Evolutionary conservation across 2,113 vertebrate genomes (phyloP).

Genomic region (Nothoprocta perdicaria): DNA sequence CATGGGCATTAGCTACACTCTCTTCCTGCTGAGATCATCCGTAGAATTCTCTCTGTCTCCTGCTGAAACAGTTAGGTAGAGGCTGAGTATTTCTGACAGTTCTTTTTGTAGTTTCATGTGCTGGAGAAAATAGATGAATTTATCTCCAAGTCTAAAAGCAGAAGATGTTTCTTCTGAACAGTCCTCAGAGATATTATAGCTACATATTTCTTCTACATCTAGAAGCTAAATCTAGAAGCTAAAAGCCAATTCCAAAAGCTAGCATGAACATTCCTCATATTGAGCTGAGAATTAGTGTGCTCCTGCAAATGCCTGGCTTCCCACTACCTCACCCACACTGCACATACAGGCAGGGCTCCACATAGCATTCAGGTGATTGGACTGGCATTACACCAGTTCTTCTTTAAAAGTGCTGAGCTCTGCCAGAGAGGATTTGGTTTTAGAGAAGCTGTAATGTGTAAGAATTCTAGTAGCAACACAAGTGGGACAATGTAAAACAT

Average conservation of each 20-base stretch:
- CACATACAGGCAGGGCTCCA: background rate
- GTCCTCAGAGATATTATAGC: background rate
- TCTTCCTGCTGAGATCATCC: background rate
- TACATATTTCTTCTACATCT: background rate
- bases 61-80: background rate
- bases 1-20: background rate
- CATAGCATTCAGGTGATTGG: background rate
- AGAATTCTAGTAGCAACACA: background rate
- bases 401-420: background rate
- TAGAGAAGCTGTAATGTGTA: background rate
- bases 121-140: background rate
- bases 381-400: background rate
- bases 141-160: background rate
- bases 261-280: background rate
- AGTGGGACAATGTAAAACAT: background rate
- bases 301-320: background rate
- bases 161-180: background rate
- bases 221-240: background rate
- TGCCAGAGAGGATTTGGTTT: background rate
- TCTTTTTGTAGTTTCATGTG: background rate
- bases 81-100: background rate
- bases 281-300: background rate
- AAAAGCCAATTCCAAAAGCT: background rate
- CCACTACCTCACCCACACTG: accelerated
- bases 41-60: background rate